Percentiles rank a stretch among this genome's conserved stretches.
Conservation (phyloP, 1,140 invertebrate species). For the Trichonephila clavipes region DNA sequence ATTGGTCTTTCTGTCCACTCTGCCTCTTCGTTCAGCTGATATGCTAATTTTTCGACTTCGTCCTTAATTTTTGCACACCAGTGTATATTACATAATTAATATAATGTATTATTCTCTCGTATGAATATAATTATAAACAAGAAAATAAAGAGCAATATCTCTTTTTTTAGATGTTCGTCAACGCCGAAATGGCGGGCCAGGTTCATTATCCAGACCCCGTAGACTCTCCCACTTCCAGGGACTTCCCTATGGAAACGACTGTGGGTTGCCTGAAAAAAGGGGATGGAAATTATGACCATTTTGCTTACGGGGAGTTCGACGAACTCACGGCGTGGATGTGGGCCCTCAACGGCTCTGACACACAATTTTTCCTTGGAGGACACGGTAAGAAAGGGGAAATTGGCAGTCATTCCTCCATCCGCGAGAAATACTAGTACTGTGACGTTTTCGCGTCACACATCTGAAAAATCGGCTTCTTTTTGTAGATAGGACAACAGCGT, state of each 20-base stretch:
- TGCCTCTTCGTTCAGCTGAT: no score
- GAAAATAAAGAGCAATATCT: not conserved
- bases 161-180: slow-evolving; percentile 73
- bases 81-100: no score
- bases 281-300: slow-evolving; percentile 66
- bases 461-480: no score
- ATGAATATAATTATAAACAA: no score
- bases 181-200: slow-evolving; percentile 38
- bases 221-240: not conserved
- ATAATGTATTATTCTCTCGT: no score
- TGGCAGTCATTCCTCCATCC: not conserved
- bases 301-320: slow-evolving; percentile 77
- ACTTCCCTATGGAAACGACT: slow-evolving; percentile 55
- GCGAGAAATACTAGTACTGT: no score
- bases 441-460: no score
- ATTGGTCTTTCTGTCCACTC: no score
- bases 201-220: slow-evolving; percentile 62
- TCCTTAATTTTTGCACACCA: no score
- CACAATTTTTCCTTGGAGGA: slow-evolving; percentile 78
- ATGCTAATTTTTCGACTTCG: no score
- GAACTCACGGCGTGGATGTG: slow-evolving; percentile 78
- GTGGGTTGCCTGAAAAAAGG: slow-evolving; percentile 77
- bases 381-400: slow-evolving; percentile 75
- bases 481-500: no score
- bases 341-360: slow-evolving; percentile 56